Evolutionary conservation across 2,113 vertebrate species (phyloP).

Genomic region (Romanogobio albipinnatus): DNA sequence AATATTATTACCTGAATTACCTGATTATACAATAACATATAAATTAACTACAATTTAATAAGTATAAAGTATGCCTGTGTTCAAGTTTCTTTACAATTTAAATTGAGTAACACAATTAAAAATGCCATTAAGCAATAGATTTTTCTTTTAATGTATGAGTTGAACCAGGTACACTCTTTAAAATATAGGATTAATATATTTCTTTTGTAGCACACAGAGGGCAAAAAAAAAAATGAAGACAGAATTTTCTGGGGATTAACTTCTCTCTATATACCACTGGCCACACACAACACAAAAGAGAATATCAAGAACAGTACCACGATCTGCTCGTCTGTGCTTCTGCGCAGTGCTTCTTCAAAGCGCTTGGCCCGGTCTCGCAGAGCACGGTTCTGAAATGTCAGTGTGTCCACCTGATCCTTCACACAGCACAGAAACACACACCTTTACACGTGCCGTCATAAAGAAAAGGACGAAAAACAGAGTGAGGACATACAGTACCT

Average conservation of each 20-base stretch:
- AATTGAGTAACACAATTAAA: too few species aligned
- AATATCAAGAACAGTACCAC: slow-evolving; percentile 77
- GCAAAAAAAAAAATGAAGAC: neutral
- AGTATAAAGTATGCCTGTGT: too few species aligned
- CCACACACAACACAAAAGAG: neutral
- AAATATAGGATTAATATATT: neutral
- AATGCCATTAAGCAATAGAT: too few species aligned
- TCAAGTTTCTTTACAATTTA: too few species aligned
- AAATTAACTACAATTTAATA: neutral
- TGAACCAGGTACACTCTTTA: too few species aligned
- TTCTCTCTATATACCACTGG: neutral
- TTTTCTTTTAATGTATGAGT: too few species aligned
- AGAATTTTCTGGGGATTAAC: neutral
- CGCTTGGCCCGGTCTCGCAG: slow-evolving; percentile 90
- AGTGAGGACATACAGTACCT: slow-evolving; percentile 73
- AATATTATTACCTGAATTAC: neutral
- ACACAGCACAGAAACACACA: slow-evolving; percentile 25
- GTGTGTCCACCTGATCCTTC: slow-evolving; percentile 96
- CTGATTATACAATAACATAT: too few species aligned
- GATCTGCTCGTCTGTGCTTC: slow-evolving; percentile 91
- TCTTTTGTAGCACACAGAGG: neutral
- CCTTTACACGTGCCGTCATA: neutral
- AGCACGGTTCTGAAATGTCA: slow-evolving; percentile 94
- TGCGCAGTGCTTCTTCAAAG: slow-evolving; percentile 94
- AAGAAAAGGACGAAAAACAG: neutral